phyloP scores from a whole-genome alignment of 2,113 vertebrate species.

The Artemisiospiza belli region DNA sequence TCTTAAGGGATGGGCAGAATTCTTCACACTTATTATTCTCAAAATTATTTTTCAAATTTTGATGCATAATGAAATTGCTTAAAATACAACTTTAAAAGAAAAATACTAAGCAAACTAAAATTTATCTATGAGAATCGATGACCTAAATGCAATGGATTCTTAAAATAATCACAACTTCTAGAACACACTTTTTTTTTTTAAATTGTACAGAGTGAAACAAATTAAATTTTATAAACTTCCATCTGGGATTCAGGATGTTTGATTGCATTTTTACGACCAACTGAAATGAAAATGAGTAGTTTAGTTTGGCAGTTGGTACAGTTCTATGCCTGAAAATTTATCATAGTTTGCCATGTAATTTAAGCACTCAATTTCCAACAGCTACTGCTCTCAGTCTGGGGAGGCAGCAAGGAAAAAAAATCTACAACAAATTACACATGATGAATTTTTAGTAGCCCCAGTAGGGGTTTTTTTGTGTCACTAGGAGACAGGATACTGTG shows the following conservation, averaged over 20 bases:
- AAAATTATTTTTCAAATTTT: background rate
- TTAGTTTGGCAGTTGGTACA: slow-evolving; percentile 2
- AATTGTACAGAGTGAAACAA: background rate
- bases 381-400: background rate
- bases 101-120: background rate
- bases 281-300: slow-evolving; percentile 17
- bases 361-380: slow-evolving; percentile 19
- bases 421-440: background rate
- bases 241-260: slow-evolving; percentile 1
- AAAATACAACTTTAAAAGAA: background rate
- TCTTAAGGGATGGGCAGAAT: background rate
- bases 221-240: background rate
- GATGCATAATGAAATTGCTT: background rate
- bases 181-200: background rate
- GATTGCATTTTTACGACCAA: slow-evolving; percentile 17
- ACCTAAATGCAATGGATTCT: background rate
- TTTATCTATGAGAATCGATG: background rate
- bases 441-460: slow-evolving; percentile 34
- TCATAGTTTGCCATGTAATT: slow-evolving; percentile 35
- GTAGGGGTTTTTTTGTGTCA: background rate
- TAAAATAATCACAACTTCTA: background rate
- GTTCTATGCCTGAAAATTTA: background rate
- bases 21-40: background rate
- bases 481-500: background rate
- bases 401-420: background rate